Percentiles rank a stretch among this genome's conserved stretches.
These are phyloP conservation scores for Masticophis lateralis DNA, from an alignment of 2,797 vertebrate species.

Conservation along the genomic window DNA sequence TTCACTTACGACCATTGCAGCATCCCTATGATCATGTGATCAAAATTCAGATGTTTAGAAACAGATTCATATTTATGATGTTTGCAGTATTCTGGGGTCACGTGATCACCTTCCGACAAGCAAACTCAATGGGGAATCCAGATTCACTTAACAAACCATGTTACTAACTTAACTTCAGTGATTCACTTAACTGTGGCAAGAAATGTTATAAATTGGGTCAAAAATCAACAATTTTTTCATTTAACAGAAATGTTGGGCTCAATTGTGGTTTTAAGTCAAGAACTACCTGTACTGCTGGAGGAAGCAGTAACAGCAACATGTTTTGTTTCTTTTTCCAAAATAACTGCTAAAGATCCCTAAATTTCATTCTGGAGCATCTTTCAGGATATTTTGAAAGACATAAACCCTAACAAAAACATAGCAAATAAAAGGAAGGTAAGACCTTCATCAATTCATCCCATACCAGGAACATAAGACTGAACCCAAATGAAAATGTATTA, in stretches of 20 bases:
- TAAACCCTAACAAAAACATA: not conserved
- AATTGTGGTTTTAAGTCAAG: too few relatives aligned
- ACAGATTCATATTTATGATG: not conserved
- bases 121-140: not conserved
- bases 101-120: not conserved
- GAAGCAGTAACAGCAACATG: not conserved
- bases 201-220: too few relatives aligned
- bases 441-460: not conserved
- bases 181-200: too few relatives aligned
- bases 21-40: not conserved
- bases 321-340: not conserved
- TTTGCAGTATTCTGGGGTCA: too few relatives aligned
- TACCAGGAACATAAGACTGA: not conserved
- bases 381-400: not conserved
- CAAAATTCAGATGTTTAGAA: not conserved
- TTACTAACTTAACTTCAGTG: too few relatives aligned
- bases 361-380: not conserved
- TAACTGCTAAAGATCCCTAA: not conserved
- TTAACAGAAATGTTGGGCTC: too few relatives aligned
- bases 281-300: not conserved
- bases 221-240: too few relatives aligned
- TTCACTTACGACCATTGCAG: not conserved
- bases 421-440: not conserved
- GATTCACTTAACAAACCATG: too few relatives aligned
- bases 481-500: not conserved